Evolutionary conservation across 2,113 vertebrate genomes (phyloP).

Genomic region (Promerops cafer): DNA sequence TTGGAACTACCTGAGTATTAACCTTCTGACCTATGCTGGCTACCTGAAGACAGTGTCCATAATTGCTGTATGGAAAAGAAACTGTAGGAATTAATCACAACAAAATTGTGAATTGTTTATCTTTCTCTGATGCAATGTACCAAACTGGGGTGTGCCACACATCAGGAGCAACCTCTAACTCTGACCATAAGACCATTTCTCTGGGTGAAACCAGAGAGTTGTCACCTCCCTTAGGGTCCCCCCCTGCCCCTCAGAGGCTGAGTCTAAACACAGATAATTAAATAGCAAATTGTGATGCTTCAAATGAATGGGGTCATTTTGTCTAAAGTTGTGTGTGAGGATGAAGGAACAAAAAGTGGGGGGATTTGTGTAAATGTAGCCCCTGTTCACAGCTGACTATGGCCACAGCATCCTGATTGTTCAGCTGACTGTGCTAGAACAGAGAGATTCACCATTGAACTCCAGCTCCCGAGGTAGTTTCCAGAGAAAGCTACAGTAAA

Average conservation of each 20-base stretch:
- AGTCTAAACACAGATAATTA: background rate
- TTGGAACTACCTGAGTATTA: background rate
- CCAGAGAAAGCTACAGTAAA: background rate
- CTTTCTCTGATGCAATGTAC: background rate
- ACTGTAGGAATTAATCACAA: background rate
- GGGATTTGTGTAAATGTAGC: background rate
- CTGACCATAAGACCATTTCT: background rate
- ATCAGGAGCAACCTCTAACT: background rate
- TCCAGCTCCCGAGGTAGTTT: background rate
- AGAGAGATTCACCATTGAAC: background rate
- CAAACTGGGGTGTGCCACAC: background rate
- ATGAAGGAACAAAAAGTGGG: background rate
- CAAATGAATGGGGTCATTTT: background rate
- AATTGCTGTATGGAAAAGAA: background rate
- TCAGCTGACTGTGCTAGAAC: background rate
- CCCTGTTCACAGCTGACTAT: background rate
- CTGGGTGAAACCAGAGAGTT: background rate
- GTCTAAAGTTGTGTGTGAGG: background rate
- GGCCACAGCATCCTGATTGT: background rate
- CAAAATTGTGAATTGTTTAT: background rate
- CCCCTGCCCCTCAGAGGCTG: background rate
- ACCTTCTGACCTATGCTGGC: background rate
- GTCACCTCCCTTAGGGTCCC: background rate
- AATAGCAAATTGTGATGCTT: background rate
- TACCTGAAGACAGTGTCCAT: background rate